Percentiles rank a stretch among this genome's conserved stretches.
Evolutionary conservation across 37 sponge, comb jelly and placozoan genomes (phyloP).

Genomic region (Mnemiopsis leidyi): DNA sequence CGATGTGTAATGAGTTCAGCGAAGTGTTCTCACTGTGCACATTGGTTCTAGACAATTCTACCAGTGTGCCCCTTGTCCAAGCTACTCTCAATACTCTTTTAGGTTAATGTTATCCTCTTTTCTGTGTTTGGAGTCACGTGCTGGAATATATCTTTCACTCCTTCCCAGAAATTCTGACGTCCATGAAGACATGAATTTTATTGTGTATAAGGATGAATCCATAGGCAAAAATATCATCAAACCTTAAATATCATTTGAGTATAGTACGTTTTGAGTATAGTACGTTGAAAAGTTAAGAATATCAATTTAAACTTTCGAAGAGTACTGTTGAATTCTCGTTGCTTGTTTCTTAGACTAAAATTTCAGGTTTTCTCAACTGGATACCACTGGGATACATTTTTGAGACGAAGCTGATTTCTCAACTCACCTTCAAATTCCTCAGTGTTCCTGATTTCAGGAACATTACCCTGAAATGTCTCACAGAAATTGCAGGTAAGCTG

Average conservation of each 20-base stretch:
- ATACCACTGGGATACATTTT: slow-evolving; percentile 98
- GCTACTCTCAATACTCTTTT: slow-evolving; percentile 29
- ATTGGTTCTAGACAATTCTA: slow-evolving; percentile 79
- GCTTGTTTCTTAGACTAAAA: no score
- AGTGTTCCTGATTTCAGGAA: slow-evolving; percentile 95
- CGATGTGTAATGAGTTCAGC: slow-evolving; percentile 96
- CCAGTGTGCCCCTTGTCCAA: slow-evolving; percentile 37
- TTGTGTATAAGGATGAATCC: no score
- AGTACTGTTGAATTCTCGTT: no score
- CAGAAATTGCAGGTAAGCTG: slow-evolving; percentile 80
- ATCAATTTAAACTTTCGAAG: no score
- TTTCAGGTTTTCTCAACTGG: slow-evolving; percentile 87
- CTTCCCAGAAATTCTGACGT: neutral
- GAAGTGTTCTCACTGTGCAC: slow-evolving; percentile 87
- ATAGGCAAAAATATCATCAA: no score
- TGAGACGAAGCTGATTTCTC: slow-evolving; percentile 96
- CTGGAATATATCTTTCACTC: no score
- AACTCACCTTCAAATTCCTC: slow-evolving; percentile 94
- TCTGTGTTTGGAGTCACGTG: no score
- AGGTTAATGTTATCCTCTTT: neutral
- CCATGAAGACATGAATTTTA: no score
- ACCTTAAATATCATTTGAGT: no score
- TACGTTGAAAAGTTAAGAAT: no score
- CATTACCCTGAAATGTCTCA: slow-evolving; percentile 94
- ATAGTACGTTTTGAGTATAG: no score